These are phyloP conservation scores for Formica exsecta DNA, from an alignment of 1,140 invertebrate species.

Conservation along the genomic window DNA sequence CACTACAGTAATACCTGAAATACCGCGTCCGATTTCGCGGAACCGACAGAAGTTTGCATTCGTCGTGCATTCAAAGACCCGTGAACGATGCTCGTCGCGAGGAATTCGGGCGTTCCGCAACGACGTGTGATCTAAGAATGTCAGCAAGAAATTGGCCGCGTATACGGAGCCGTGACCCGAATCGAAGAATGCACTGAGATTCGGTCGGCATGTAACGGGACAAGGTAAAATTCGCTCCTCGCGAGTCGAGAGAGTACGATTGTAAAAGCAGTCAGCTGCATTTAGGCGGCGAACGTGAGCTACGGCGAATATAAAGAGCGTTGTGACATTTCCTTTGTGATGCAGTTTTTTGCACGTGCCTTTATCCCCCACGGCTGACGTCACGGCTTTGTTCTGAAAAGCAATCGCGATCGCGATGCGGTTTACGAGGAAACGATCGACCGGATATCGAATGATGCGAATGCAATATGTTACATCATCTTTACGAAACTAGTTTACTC, in stretches of 20 bases:
- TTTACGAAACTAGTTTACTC: conserved; percentile 15
- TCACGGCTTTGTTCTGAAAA: conserved; percentile 43
- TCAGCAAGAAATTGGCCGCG: conserved; percentile 38
- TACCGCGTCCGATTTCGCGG: neutral
- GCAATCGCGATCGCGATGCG: conserved; percentile 8
- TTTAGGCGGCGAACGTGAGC: conserved; percentile 8
- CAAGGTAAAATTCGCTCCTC: conserved; percentile 61
- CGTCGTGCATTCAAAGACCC: neutral
- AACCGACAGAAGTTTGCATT: neutral
- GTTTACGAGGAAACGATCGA: conserved; percentile 10
- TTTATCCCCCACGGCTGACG: conserved; percentile 28
- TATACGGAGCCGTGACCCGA: conserved; percentile 66
- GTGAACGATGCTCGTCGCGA: neutral
- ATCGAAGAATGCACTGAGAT: conserved; percentile 74
- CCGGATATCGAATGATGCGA: conserved; percentile 3
- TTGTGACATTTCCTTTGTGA: conserved; percentile 44
- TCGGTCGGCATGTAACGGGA: conserved; percentile 69
- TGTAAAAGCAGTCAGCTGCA: neutral
- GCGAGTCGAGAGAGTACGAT: conserved; percentile 8
- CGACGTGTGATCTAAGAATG: conserved; percentile 49
- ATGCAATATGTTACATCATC: conserved; percentile 12
- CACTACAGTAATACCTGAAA: neutral
- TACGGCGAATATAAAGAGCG: conserved; percentile 27
- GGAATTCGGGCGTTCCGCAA: conserved; percentile 37
- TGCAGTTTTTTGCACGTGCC: conserved; percentile 3